Evolutionary conservation across 2,888 invertebrate species (phyloP).

Genomic region (Dicranocentrus wangi): DNA sequence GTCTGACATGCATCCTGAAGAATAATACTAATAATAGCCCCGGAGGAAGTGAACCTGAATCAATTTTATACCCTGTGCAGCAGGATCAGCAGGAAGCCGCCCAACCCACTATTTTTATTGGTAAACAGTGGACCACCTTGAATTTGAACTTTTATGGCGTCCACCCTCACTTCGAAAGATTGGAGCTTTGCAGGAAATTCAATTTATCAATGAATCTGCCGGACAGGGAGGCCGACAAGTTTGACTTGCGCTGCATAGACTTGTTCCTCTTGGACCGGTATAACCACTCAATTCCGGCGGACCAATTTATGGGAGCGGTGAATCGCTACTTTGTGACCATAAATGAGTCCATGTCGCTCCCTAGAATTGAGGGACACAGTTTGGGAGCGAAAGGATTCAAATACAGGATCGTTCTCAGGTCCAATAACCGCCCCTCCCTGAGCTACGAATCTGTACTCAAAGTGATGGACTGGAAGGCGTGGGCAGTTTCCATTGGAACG

Average conservation of each 20-base stretch:
- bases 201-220: slow-evolving; percentile 24
- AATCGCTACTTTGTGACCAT: too few species aligned
- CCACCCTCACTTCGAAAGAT: background rate
- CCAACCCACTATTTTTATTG: too few species aligned
- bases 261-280: slow-evolving; percentile 25
- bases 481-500: too few species aligned
- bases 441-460: background rate
- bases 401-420: slow-evolving; percentile 29
- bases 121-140: slow-evolving; percentile 6
- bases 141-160: slow-evolving; percentile 31
- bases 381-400: slow-evolving; percentile 40
- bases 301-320: slow-evolving; percentile 14
- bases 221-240: slow-evolving; percentile 29
- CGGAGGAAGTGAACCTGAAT: too few species aligned
- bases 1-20: slow-evolving; percentile 27
- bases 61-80: too few species aligned
- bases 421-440: background rate
- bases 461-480: background rate
- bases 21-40: background rate
- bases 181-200: slow-evolving; percentile 4
- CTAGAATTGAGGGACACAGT: slow-evolving; percentile 21
- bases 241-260: slow-evolving; percentile 39
- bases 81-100: too few species aligned
- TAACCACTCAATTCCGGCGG: slow-evolving; percentile 34
- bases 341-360: background rate